Percentiles rank a stretch among this genome's conserved stretches.
These are phyloP conservation scores for Lota lota DNA, from an alignment of 2,113 vertebrate species.

Conservation along the genomic window DNA sequence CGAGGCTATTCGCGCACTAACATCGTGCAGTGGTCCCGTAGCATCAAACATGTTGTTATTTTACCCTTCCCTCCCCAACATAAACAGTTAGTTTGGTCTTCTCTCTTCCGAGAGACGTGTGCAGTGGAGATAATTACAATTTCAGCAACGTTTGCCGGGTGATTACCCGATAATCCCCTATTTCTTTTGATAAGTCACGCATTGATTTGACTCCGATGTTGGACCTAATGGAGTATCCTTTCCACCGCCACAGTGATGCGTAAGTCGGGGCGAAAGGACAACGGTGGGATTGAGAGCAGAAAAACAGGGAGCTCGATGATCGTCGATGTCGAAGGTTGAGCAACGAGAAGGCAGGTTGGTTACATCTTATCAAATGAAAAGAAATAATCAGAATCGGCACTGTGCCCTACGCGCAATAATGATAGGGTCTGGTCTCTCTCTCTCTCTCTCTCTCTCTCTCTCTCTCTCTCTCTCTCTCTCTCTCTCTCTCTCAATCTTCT, in stretches of 20 bases:
- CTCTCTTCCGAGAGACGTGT: conserved; percentile 47
- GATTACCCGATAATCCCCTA: conserved; percentile 76
- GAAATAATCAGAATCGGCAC: conserved; percentile 40
- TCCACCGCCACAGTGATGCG: conserved; percentile 65
- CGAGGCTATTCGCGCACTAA: no score
- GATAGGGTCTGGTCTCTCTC: neutral
- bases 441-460: neutral
- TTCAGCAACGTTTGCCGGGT: conserved; percentile 73
- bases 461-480: neutral
- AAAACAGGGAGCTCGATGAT: conserved; percentile 54
- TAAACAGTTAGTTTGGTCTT: conserved; percentile 69
- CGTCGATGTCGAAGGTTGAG: conserved; percentile 33
- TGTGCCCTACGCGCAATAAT: no score
- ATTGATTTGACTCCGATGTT: conserved; percentile 70
- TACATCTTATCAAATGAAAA: conserved; percentile 58
- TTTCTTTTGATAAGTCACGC: conserved; percentile 78
- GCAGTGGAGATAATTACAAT: conserved; percentile 73
- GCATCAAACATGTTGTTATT: conserved; percentile 40
- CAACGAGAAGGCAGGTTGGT: conserved; percentile 31
- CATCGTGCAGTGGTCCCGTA: no score
- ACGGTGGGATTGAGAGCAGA: conserved; percentile 61
- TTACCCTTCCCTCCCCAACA: conserved; percentile 43
- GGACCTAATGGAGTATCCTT: conserved; percentile 76
- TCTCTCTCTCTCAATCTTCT: conserved; percentile 1
- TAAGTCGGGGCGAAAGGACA: conserved; percentile 67